Base-by-base conservation (phyloP, 2,888 invertebrate species). In the Acleris laterana region DNA sequence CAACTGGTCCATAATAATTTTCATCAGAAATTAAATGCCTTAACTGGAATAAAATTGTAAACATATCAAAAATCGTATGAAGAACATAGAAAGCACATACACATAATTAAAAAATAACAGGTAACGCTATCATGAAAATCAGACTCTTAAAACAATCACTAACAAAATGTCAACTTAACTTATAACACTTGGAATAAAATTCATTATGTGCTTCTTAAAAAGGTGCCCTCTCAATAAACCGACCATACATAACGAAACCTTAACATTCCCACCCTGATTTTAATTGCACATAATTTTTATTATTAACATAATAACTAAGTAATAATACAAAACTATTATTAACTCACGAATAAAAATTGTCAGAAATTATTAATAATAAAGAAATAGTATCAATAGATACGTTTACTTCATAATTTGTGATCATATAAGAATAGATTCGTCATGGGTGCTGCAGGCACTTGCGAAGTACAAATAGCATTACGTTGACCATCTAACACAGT, bases 141-240 rank as follows among this genome's bases (percentile, higher is more conserved):
- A 90, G 84, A 89, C 87, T 88, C 82, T 74, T 81, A 84, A 83
- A 81, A 85, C 76, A 84, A 87, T 87, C 80, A 87, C 82, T 83
- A 88, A 87, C 82, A 84, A 86, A 76, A 84, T 78, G 77, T 84
- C 80, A 85, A 87, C 83, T 83, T 83, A 84, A 77, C 71, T 13
- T 69, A 73, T 80, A 81, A 83, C 83, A 83, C 69, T 79, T 77
- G 74, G 73, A 77, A 83, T 82, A 86, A 77, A 81, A 77, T 81
- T 75, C 77, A 76, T 77, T 72, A 79, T 74, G 89, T 89, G 90
- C 88, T 77, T 74, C 72, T 75, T 74, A 83, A 89, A 83, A 85
- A 85, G 78, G 88, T 88, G 89, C 84, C 73, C 63, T 64, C 64
- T 69, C 68, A 72, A 72, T 67, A 72, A 75, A 77, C 74, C 69